Evolutionary conservation across 2,888 invertebrate species (phyloP), one percentile per base, ranked within the genome.

Genomic region (Heliothis peltigera): DNA sequence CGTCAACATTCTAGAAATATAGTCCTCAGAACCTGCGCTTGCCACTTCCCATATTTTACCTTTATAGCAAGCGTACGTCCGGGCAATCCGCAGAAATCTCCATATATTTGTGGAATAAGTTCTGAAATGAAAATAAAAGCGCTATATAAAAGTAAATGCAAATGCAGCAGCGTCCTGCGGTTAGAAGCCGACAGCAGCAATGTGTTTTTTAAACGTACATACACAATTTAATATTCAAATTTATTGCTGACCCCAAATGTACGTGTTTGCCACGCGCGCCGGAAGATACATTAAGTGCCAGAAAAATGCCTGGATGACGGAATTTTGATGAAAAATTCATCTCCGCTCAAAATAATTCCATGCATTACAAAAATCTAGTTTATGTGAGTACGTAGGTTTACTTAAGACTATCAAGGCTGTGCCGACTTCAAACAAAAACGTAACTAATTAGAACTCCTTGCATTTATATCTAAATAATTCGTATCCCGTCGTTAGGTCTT

Each of bases 201-300:
- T 70, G 44, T 70, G 51, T 60, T 59, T 59, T 65, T 58, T 32
- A 65, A 70, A 75, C 44, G 75, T 15, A 47, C 32, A 49, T 17
- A 62, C 28, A 63, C 32, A 48, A 71, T 70, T 75, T 74, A 60
- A 76, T 70, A 70, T 74, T 63, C 49, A 60, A 75, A 75, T 65
- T 55, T 61, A 75, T 61, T 52, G 43, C 47, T 12, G 18, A 56
- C 42, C 44, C 53, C 35, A 51, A 63, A 59, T 39, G 39, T 39
- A 64, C n/a, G 22, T 58, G 63, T 47, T 42, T 6, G 7, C 17
- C 7, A 42, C 17, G 35, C 22, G 19, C 21, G 59, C n/a, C 2
- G 19, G 28, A 54, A 21, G 44, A 54, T 52, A 44, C 10, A 48
- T 18, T 17, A 28, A 46, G 25, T 48, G 28, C 48, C 21, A n/a